Evolutionary conservation across 2,797 vertebrate genomes (phyloP), one percentile per base, ranked within the genome.

Genomic region (Gymnocypris eckloni): DNA sequence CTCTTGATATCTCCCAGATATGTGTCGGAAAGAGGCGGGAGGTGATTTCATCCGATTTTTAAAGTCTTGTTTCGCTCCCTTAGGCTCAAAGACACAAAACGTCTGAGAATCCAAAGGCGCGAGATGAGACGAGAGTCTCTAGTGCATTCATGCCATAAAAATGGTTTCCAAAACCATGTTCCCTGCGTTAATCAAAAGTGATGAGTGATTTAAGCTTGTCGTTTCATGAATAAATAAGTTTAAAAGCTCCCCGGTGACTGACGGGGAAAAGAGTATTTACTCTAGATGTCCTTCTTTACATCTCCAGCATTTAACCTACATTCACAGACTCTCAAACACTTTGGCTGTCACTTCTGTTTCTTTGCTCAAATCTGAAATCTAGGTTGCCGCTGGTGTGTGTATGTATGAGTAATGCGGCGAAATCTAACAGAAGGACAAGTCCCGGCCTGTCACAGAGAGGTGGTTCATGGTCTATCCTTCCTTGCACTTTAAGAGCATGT

Each of bases 261-360:
- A 92, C 89, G 92, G 91, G 90, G 59, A 77, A 89, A 92, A 91
- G 93, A 93, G 92, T 91, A 90, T 93, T 94, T 93, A 93, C 92
- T 93, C 91, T 93, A 92, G 91, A 87, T 83, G 84, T 88, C 90
- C 92, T 91, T 92, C 89, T 91, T 92, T 82, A 72, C 83, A 91
- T 91, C 92, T 93, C 92, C 88, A 54, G 87, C 82, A 91, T 91
- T 93, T 93, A 92, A 93, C 91, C 92, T 91, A 87, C 85, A 93
- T 90, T 88, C 90, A 16, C 89, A 87, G 73, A 88, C 75, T 90
- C 89, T 84, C 89, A 90, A 91, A 61, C 76, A 91, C 93, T 93
- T 94, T 92, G 92, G 39, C 80, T 82, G 88, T 77, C 83, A 81
- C 76, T 75, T 83, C 48, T 54, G 18, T 50, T 25, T 75, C 77